A percentile compares a stretch with the other conserved stretches of the same genome.
phyloP scores from a whole-genome alignment of 2,888 invertebrate genomes.

The Pocota personata region DNA sequence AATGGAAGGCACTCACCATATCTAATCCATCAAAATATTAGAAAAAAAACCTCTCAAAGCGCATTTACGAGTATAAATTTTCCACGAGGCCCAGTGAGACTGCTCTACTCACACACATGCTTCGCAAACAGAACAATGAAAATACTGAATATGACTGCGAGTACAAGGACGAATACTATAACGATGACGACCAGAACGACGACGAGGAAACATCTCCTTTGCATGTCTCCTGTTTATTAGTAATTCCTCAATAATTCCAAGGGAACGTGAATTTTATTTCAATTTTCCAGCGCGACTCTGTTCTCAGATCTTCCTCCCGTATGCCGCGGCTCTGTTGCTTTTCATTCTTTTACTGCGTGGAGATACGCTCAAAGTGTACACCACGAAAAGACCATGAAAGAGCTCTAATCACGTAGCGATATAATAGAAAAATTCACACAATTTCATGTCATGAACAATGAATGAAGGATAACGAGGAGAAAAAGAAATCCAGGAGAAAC shows the following conservation, averaged over 20 bases:
- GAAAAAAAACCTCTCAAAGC: neutral
- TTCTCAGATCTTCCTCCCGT: neutral
- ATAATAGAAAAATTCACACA: conserved; percentile 68
- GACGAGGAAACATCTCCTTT: conserved; percentile 53
- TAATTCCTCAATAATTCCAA: conserved; percentile 67
- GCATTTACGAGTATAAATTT: neutral
- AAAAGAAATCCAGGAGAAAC: conserved; percentile 20
- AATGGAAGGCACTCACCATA: neutral
- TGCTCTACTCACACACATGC: neutral
- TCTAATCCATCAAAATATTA: neutral
- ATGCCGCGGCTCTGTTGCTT: neutral
- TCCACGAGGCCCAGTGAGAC: neutral
- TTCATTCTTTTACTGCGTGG: neutral
- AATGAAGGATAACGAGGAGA: conserved; percentile 39
- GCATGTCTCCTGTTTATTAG: conserved; percentile 65
- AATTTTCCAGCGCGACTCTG: conserved; percentile 43
- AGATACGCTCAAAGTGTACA: neutral
- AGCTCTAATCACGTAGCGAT: conserved; percentile 66
- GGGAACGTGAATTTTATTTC: conserved; percentile 67
- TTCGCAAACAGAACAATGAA: conserved; percentile 7
- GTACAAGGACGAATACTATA: conserved; percentile 17
- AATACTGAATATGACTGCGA: conserved; percentile 28
- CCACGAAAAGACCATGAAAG: conserved; percentile 44
- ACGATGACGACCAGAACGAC: conserved; percentile 5
- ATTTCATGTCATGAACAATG: conserved; percentile 55